Evolutionary conservation across 2,888 invertebrate species (phyloP), one percentile per base, ranked within the genome.

Genomic region (Parnassius orleans): DNA sequence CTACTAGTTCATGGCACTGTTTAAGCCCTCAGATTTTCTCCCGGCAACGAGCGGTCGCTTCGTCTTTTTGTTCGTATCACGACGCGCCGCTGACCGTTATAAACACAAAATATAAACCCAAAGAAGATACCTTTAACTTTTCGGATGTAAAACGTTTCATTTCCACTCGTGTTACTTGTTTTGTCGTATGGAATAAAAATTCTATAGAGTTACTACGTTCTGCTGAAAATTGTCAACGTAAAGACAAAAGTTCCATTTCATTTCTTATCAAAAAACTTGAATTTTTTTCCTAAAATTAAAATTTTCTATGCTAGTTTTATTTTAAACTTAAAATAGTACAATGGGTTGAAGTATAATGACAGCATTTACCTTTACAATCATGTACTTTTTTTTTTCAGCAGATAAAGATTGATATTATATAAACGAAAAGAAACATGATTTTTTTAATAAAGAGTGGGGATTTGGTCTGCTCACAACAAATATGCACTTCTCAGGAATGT

Each of bases 1-100:
- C 84, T 79, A 87, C 87, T 90, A 90, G 90, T 91, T 91, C 89
- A 90, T 80, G 87, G 85, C 85, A 86, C 87, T 91, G 88, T 91
- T 90, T 91, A 91, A 91, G 89, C 91, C 86, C 90, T 86, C 87
- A 89, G 91, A 90, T 90, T 90, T 90, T 85, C 89, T 88, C 89
- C 71, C 85, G 83, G 84, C 87, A 82, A 85, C 81, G 84, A 82
- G 80, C 83, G 83, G 80, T 79, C 77, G 81, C 77, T 76, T 72
- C 75, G 74, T 82, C 86, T 87, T 90, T 90, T 90, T 90, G 81
- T 81, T 88, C 82, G 76, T 84, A 79, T 82, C 81, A 76, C 82
- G 78, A 82, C 80, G 84, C 83, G 83, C 80, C 82, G 83, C 78
- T 89, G 89, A 86, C 90, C 90, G 84, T 87, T 86, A 87, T 88